Conservation (phyloP, 2,888 invertebrate genomes). For the Panzeria rudis region DNA sequence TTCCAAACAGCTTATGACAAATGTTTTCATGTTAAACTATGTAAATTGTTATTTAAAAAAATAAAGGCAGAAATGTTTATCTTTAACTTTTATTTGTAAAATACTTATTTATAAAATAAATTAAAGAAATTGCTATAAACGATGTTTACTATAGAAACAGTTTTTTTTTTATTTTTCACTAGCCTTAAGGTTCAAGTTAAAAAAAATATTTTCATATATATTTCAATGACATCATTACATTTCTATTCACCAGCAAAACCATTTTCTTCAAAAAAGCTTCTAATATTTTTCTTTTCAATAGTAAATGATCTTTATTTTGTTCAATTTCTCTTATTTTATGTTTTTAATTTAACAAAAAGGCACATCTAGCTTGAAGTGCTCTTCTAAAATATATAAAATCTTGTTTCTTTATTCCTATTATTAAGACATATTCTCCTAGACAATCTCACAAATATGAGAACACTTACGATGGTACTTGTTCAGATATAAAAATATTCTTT, state of each 20-base stretch:
- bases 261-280: not conserved
- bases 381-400: conserved; percentile 12
- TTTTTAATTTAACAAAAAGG: conserved; percentile 28
- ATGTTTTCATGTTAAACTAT: not conserved
- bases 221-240: not conserved
- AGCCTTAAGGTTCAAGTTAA: not conserved
- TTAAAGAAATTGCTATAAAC: not conserved
- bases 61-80: not conserved
- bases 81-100: not conserved
- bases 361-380: conserved; percentile 25
- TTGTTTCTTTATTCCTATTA: conserved; percentile 35
- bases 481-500: not conserved
- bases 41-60: not conserved
- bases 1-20: not conserved
- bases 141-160: not conserved
- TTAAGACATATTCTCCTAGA: not conserved
- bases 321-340: not conserved
- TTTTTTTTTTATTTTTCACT: not conserved
- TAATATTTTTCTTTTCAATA: not conserved
- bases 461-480: conserved; percentile 15
- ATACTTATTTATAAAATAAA: not conserved
- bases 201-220: not conserved
- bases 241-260: not conserved
- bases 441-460: not conserved
- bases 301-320: not conserved